phyloP scores from a whole-genome alignment of 2,113 vertebrate genomes.

The Theristicus caerulescens region DNA sequence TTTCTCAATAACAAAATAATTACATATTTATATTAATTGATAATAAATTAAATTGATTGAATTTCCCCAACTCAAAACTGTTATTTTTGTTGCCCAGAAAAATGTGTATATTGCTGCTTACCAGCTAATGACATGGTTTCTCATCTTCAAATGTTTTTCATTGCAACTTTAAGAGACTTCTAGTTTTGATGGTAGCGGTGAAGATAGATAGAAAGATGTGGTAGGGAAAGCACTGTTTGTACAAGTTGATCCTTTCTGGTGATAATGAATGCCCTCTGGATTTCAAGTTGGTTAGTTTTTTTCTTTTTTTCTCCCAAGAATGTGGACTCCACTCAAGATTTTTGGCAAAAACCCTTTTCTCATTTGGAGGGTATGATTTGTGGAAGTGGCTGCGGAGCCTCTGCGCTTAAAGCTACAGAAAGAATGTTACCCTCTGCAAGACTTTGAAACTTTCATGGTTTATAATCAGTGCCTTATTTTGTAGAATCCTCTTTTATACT shows the following conservation, averaged over 20 bases:
- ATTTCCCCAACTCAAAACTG: neutral
- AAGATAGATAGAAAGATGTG: conserved; percentile 73
- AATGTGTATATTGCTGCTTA: neutral
- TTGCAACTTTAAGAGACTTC: neutral
- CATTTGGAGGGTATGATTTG: neutral
- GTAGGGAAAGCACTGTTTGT: conserved; percentile 45
- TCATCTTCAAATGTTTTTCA: neutral
- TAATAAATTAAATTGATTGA: neutral
- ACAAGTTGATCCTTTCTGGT: neutral
- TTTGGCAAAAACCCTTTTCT: neutral
- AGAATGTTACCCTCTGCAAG: neutral
- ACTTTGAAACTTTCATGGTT: neutral
- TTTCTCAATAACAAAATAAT: neutral
- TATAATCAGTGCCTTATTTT: neutral
- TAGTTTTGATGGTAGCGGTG: neutral
- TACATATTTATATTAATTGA: neutral
- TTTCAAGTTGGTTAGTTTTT: neutral
- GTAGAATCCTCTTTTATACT: neutral
- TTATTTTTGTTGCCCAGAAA: neutral
- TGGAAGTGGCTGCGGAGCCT: neutral
- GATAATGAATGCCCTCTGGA: neutral
- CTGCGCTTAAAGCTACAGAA: neutral
- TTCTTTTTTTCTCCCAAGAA: neutral
- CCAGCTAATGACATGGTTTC: neutral
- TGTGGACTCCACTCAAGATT: neutral